Base-by-base conservation (phyloP, 2,888 invertebrate genomes). In the Ophion costatus region DNA sequence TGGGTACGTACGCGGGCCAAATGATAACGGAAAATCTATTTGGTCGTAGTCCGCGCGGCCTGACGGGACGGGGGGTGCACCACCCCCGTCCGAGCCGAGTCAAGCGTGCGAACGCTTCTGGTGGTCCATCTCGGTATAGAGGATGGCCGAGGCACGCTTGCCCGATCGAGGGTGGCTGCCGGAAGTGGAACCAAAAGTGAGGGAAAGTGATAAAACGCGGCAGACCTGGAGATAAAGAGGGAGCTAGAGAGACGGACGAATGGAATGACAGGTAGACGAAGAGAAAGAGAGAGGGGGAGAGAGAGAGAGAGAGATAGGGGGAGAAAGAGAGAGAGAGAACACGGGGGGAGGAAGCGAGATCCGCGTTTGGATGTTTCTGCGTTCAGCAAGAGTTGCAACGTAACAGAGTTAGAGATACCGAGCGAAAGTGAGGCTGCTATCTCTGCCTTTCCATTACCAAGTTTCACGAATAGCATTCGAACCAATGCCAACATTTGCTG, bases 11-110 rank as follows among this genome's bases (percentile, higher is more conserved):
- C 38, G 38, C 38, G 38, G 38, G 9, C 0, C 38, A 9, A 38
- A 5, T 79, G 91, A 91, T 91, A 91, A 90, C 89, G 91, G 91
- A 91, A 29, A 91, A 91, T 91, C 91, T 91, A 91, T 91, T 91
- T 38, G 7, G 38, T 88, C 89, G 88, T 87, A 88, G 88, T 87
- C 84, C 87, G 80, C 73, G 20, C 64, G n/a, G 57, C 20, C 56
- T 70, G 75, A 77, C 73, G 82, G 57, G 22, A 69, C 22, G 61
- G 51, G 70, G 70, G 70, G 51, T 11, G 42, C 14, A 56, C 63
- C 22, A 67, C 17, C 73, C 71, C 69, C 51, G 38, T 14, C 51
- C 75, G 66, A 70, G 84, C 71, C 87, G 87, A 86, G 86, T 83
- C 83, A 84, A 85, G 81, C 88, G 88, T 89, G 88, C 84, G 89